Conservation (phyloP, 1,140 invertebrate genomes). For the Drosophila busckii region DNA sequence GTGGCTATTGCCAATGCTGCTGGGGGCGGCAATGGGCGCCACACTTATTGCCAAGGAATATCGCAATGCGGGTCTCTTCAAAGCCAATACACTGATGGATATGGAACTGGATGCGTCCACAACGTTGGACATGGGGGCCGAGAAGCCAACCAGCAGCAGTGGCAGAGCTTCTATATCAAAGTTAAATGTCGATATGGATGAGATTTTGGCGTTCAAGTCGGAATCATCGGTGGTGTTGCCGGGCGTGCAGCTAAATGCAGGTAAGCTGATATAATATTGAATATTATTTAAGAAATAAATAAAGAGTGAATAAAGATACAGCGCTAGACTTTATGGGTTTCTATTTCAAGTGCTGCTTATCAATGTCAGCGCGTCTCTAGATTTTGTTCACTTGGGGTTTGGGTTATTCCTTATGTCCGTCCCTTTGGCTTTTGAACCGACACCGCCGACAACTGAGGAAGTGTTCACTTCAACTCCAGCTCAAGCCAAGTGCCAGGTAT, state of each 20-base stretch:
- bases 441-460: conserved; percentile 35
- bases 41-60: conserved; percentile 65
- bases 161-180: not conserved
- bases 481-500: conserved; percentile 17
- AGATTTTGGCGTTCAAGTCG: conserved; percentile 41
- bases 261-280: conserved; percentile 20
- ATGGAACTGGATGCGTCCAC: conserved; percentile 48
- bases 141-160: conserved; percentile 40
- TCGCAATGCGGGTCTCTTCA: conserved; percentile 51
- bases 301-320: too few relatives aligned
- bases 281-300: not conserved
- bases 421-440: conserved; percentile 7
- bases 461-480: conserved; percentile 23
- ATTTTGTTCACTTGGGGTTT: too few relatives aligned
- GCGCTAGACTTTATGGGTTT: not conserved
- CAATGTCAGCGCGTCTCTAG: conserved; percentile 9
- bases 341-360: conserved; percentile 10
- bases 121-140: conserved; percentile 47
- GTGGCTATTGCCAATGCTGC: conserved; percentile 25
- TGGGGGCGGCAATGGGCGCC: conserved; percentile 42
- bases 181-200: not conserved
- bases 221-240: conserved; percentile 58
- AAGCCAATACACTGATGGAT: conserved; percentile 54
- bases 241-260: conserved; percentile 53
- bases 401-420: not conserved